phyloP scores from a whole-genome alignment of 1,140 invertebrate genomes.

The Penaeus indicus region DNA sequence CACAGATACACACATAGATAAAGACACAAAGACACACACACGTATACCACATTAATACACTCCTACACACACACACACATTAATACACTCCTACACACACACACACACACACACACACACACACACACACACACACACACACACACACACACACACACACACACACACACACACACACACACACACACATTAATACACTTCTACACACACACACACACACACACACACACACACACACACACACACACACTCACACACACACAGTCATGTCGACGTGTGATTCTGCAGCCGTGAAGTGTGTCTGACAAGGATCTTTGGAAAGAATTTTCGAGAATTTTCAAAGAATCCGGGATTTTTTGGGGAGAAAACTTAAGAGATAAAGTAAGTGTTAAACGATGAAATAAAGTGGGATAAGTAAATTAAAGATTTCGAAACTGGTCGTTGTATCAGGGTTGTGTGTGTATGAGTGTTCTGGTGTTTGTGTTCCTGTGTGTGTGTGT shows the following conservation, averaged over 20 bases:
- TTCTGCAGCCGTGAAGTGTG: no score
- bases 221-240: constrained; percentile 17
- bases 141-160: constrained; percentile 10
- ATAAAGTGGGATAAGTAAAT: no score
- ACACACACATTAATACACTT: not conserved
- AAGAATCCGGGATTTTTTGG: no score
- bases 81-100: not conserved
- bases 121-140: constrained; percentile 17
- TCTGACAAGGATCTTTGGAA: no score
- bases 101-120: constrained; percentile 3
- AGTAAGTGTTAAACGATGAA: no score
- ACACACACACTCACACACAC: constrained; percentile 3
- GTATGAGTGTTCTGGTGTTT: no score
- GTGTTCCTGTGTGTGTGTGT: no score
- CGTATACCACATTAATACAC: not conserved
- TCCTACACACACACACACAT: not conserved
- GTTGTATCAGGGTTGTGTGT: no score
- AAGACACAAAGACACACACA: not conserved
- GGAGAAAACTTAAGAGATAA: no score
- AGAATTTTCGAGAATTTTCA: no score
- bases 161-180: not conserved
- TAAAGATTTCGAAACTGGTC: no score
- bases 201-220: not conserved
- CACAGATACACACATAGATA: not conserved
- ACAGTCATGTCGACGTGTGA: not conserved